Percentiles rank a stretch among this genome's conserved stretches.
phyloP scores from a whole-genome alignment of 2,888 invertebrate species.

The Pharmacophagus antenor region DNA sequence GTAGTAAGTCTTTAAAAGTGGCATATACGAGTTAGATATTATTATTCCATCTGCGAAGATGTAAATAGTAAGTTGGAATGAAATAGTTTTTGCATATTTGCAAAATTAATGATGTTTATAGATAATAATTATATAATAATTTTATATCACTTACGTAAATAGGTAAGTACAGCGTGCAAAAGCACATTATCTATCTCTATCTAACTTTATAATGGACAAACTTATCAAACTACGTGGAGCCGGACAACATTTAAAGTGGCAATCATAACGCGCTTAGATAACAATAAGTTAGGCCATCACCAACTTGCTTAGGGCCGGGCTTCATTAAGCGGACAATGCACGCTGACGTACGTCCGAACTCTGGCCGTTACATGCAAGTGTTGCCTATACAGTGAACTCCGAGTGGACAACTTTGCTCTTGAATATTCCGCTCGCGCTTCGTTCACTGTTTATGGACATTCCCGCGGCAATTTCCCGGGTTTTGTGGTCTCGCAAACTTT shows the following conservation, averaged over 20 bases:
- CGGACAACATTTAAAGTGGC: constrained; percentile 62
- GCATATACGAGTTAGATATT: neutral
- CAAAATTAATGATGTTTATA: neutral
- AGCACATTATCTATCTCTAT: constrained; percentile 37
- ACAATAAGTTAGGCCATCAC: constrained; percentile 65
- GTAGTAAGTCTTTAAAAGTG: neutral
- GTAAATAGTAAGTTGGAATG: no score
- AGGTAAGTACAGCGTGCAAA: constrained; percentile 28
- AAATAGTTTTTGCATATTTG: neutral
- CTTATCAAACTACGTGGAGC: constrained; percentile 63
- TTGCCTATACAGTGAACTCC: constrained; percentile 55
- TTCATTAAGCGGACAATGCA: constrained; percentile 77
- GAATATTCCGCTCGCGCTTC: constrained; percentile 68
- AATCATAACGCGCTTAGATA: constrained; percentile 72
- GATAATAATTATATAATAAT: neutral
- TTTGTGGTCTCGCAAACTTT: constrained; percentile 68
- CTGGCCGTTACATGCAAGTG: constrained; percentile 73
- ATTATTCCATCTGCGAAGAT: neutral
- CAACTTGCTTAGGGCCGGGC: constrained; percentile 61
- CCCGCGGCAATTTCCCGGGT: constrained; percentile 54
- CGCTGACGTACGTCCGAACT: constrained; percentile 66
- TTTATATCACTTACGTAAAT: constrained; percentile 2
- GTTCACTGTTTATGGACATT: constrained; percentile 65
- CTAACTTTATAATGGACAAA: constrained; percentile 65
- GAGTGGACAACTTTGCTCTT: constrained; percentile 72